Percentiles rank a stretch among this genome's conserved stretches.
Evolutionary conservation across 2,888 invertebrate species (phyloP).

Genomic region (Scaptomyza cyrtandrae): DNA sequence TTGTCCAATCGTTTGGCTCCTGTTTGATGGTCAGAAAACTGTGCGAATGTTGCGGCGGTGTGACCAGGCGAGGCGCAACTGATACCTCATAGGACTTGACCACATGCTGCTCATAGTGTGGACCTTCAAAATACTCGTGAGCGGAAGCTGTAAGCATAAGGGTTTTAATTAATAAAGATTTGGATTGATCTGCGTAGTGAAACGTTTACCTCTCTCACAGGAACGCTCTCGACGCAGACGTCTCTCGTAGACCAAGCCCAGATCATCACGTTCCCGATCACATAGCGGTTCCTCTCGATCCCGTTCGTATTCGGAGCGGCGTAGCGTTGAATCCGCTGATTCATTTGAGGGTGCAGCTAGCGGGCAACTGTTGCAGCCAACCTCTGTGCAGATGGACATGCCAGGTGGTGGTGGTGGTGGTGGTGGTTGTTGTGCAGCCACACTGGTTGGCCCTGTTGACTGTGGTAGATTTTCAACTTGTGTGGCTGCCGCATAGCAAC

Average conservation of each 20-base stretch:
- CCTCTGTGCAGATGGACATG: constrained; percentile 74
- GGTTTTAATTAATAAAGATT: not conserved
- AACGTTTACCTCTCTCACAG: constrained; percentile 56
- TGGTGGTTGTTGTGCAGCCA: constrained; percentile 32
- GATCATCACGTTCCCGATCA: constrained; percentile 67
- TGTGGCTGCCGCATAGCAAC: constrained; percentile 69
- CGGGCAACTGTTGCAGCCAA: constrained; percentile 74
- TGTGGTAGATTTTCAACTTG: constrained; percentile 62
- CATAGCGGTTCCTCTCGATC: constrained; percentile 61
- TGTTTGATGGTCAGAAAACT: constrained; percentile 85
- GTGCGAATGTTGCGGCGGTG: constrained; percentile 70
- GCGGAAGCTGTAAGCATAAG: constrained; percentile 18
- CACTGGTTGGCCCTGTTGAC: constrained; percentile 32
- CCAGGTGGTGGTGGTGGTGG: constrained; percentile 45
- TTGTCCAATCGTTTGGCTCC: constrained; percentile 89
- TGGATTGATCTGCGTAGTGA: not conserved
- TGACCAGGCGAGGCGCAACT: constrained; percentile 50
- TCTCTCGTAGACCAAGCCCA: constrained; percentile 65
- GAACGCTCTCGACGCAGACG: constrained; percentile 64
- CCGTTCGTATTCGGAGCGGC: constrained; percentile 62
- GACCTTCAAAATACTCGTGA: constrained; percentile 71
- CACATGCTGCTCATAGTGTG: constrained; percentile 72
- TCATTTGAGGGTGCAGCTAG: constrained; percentile 58
- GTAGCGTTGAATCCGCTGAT: constrained; percentile 51
- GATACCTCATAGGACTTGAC: constrained; percentile 52